These are phyloP conservation scores for Thamnophis sirtalis DNA, from an alignment of 2,113 vertebrate species.

Conservation along the genomic window DNA sequence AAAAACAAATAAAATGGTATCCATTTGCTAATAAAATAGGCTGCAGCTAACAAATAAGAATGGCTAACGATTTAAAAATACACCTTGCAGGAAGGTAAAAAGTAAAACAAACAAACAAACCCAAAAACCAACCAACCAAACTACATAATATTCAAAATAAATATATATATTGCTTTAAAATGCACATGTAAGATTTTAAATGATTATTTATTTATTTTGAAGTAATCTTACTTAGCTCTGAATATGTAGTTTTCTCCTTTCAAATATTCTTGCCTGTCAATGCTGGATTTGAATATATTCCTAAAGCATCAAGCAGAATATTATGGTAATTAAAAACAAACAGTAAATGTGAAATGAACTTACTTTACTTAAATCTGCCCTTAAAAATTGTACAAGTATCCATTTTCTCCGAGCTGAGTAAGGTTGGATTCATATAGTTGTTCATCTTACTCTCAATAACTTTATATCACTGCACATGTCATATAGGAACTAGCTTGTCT, in stretches of 20 bases:
- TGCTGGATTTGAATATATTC: constrained; percentile 50
- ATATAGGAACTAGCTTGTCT: not conserved
- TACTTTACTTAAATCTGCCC: constrained; percentile 53
- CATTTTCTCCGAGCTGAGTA: constrained; percentile 28
- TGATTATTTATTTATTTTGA: constrained; percentile 31
- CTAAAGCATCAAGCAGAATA: constrained; percentile 47
- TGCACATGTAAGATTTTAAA: constrained; percentile 28
- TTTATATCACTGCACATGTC: not conserved
- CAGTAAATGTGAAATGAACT: constrained; percentile 38
- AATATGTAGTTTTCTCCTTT: constrained; percentile 28
- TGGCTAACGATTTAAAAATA: constrained; percentile 41
- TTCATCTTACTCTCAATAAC: not conserved
- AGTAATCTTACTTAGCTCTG: not conserved
- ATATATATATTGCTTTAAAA: constrained; percentile 43
- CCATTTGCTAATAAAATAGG: constrained; percentile 48
- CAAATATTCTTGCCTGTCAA: constrained; percentile 43
- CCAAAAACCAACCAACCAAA: no score
- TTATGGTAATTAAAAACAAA: constrained; percentile 39
- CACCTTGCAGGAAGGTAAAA: constrained; percentile 23
- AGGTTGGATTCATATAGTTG: constrained; percentile 2
- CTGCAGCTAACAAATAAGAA: constrained; percentile 33
- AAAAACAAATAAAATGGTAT: constrained; percentile 43
- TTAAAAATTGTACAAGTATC: constrained; percentile 38
- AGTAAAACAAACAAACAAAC: not conserved
- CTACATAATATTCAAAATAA: not conserved